These are phyloP conservation scores for Dreissena polymorpha DNA, from an alignment of 1,140 invertebrate genomes.

Conservation along the genomic window DNA sequence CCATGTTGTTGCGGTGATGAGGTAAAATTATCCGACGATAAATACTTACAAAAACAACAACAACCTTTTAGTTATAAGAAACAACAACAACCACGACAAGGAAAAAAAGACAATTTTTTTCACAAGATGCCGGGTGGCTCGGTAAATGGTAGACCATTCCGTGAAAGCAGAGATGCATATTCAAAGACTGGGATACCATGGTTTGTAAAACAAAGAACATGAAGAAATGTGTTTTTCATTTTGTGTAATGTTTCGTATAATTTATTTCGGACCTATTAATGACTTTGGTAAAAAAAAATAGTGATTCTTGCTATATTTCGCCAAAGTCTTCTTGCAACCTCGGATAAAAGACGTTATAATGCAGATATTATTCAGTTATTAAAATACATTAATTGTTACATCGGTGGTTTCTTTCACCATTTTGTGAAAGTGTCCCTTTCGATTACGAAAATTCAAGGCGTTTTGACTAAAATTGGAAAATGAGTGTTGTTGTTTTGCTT, in stretches of 20 bases:
- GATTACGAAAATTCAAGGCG: too few species aligned
- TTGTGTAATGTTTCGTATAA: background rate
- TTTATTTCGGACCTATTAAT: too few species aligned
- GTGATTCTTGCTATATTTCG: too few species aligned
- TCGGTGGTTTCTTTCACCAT: too few species aligned
- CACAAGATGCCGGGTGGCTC: conserved; percentile 58
- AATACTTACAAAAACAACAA: background rate
- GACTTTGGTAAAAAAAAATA: too few species aligned
- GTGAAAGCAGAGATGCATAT: conserved; percentile 60
- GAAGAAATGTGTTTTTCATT: conserved; percentile 3
- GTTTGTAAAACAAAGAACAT: conserved; percentile 9
- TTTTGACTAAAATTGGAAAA: too few species aligned
- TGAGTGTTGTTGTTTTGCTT: too few species aligned
- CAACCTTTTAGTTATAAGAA: background rate
- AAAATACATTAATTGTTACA: too few species aligned
- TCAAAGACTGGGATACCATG: conserved; percentile 60
- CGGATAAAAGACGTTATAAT: too few species aligned
- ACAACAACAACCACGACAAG: background rate
- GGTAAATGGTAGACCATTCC: conserved; percentile 61
- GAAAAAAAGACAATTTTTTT: background rate
- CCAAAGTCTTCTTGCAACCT: too few species aligned
- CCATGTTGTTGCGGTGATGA: conserved; percentile 52
- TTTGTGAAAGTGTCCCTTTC: too few species aligned
- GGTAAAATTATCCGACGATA: conserved; percentile 8
- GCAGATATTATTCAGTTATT: too few species aligned